These are phyloP conservation scores for Anthoptus insignis DNA, from an alignment of 2,888 invertebrate species.

Conservation along the genomic window DNA sequence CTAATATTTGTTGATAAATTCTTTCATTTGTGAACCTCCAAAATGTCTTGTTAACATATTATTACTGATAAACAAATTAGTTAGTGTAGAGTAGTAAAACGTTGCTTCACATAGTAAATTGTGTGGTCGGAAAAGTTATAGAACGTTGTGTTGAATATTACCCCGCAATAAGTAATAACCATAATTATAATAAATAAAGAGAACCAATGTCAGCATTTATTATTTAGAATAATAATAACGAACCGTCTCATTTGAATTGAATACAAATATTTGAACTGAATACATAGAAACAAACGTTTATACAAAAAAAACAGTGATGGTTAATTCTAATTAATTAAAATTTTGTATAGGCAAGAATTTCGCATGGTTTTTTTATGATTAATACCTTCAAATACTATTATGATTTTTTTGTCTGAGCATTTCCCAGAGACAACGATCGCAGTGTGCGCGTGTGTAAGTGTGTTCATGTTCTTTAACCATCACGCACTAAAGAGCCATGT, in stretches of 20 bases:
- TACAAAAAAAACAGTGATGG: not conserved
- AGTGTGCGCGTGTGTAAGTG: conserved; percentile 78
- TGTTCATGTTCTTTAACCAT: conserved; percentile 78
- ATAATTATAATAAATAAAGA: too few relatives aligned
- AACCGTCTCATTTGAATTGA: not conserved
- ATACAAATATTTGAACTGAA: not conserved
- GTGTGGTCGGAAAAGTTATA: too few relatives aligned
- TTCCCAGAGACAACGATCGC: conserved; percentile 75
- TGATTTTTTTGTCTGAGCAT: conserved; percentile 41
- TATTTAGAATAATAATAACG: not conserved
- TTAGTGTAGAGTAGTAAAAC: too few relatives aligned
- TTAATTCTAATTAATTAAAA: not conserved
- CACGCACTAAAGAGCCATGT: conserved; percentile 58
- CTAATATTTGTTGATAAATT: too few relatives aligned
- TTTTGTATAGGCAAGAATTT: conserved; percentile 8
- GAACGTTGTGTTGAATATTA: too few relatives aligned
- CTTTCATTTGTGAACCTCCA: too few relatives aligned
- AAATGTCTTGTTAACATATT: too few relatives aligned
- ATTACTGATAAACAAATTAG: too few relatives aligned
- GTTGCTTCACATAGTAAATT: too few relatives aligned
- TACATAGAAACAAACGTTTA: not conserved
- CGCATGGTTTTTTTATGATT: conserved; percentile 13
- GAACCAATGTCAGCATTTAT: too few relatives aligned
- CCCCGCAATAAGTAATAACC: too few relatives aligned
- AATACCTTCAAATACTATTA: conserved; percentile 20